Evolutionary conservation across 2,888 invertebrate genomes (phyloP).

Genomic region (Linnaemya vulpina): DNA sequence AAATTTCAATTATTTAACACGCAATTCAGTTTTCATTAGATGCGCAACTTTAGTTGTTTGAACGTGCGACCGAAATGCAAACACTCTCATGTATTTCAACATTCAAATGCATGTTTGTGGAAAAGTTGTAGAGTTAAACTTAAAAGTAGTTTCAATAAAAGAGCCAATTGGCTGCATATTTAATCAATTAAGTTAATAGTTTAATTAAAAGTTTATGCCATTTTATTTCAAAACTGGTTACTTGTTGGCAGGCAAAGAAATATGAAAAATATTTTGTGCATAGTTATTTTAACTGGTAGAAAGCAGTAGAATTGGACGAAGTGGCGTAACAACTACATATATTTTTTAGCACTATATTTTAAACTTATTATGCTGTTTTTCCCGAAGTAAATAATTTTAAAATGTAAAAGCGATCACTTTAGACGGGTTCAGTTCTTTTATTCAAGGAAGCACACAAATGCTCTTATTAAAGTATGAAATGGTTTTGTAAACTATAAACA

Average conservation of each 20-base stretch:
- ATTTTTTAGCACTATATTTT: no score
- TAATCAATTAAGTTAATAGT: conserved; percentile 19
- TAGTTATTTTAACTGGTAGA: no score
- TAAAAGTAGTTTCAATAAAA: background rate
- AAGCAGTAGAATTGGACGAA: no score
- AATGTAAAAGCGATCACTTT: no score
- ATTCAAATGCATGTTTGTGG: background rate
- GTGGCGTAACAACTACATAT: no score
- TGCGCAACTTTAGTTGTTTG: background rate
- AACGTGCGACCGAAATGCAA: conserved; percentile 2
- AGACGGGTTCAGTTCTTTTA: no score
- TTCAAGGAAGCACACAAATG: no score
- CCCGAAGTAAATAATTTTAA: no score
- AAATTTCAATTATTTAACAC: conserved; percentile 46
- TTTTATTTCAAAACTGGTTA: conserved; percentile 6
- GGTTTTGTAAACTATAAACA: no score
- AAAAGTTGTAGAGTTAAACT: background rate
- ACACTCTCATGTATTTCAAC: background rate
- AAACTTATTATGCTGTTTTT: no score
- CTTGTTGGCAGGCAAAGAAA: background rate
- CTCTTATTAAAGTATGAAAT: no score
- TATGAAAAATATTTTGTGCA: no score
- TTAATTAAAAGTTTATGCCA: conserved; percentile 15
- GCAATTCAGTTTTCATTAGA: conserved; percentile 20
- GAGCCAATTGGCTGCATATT: background rate